Evolutionary conservation across 2,113 vertebrate species (phyloP), one percentile per base, ranked within the genome.

Genomic region (Sorex fumeus): DNA sequence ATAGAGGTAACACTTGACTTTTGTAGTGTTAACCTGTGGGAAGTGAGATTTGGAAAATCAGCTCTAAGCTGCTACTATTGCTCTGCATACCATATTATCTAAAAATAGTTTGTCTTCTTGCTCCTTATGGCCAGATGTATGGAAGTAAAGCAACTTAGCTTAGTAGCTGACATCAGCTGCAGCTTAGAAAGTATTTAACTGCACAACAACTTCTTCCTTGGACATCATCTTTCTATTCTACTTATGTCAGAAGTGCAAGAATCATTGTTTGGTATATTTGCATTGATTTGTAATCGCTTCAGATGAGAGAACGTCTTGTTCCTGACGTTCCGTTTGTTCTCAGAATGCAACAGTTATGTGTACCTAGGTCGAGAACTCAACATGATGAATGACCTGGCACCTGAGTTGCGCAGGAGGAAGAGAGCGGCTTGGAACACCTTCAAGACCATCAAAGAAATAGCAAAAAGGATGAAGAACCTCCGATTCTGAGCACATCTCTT

Each of bases 251-350:
- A 83, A 21, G 27, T 72, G n/a, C 57, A 23, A 36, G 90, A 75
- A 28, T 76, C 25, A 45, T 66, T 9, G 11, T 25, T 78, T 45
- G 87, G 76, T 57, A 57, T 70, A 57, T 57, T 78, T 84, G 32
- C 21, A 50, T 43, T 71, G 19, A 71, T 50, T 84, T 93, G 32
- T 70, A 84, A 36, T 72, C 71, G 27, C 50, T 71, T 79, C 32
- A 67, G 18, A 28, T 82, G 21, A 67, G 64, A 77, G 34, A 77
- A 30, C n/a, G n/a, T n/a, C n/a, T n/a, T n/a, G n/a, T n/a, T n/a
- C n/a, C n/a, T n/a, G n/a, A n/a, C n/a, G n/a, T n/a, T n/a, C n/a
- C n/a, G n/a, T n/a, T n/a, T n/a, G n/a, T n/a, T n/a, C n/a, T n/a
- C n/a, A n/a, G n/a, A n/a, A n/a, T n/a, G n/a, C n/a, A n/a, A n/a